phyloP scores from a whole-genome alignment of 1,140 invertebrate species.

The Potamilus streckersoni region DNA sequence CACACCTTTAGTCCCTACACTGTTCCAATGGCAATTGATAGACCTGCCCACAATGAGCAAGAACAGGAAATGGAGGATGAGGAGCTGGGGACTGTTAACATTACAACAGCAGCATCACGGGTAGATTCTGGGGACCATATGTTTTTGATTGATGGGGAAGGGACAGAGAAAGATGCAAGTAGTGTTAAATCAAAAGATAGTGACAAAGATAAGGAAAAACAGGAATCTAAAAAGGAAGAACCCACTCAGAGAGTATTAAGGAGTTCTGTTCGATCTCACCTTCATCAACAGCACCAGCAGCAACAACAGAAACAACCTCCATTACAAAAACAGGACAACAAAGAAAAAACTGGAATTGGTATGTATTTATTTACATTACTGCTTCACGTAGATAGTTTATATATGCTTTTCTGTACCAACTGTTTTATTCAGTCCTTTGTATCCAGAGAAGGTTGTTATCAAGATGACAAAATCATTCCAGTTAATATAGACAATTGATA shows the following conservation, averaged over 20 bases:
- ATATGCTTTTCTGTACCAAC: too few relatives aligned
- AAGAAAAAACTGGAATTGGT: slow-evolving; percentile 9
- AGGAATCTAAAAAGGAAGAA: slow-evolving; percentile 45
- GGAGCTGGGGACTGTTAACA: not conserved
- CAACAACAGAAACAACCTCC: slow-evolving; percentile 42
- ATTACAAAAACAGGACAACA: slow-evolving; percentile 13
- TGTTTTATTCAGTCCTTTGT: too few relatives aligned
- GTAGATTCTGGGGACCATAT: slow-evolving; percentile 20
- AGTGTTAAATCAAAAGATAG: slow-evolving; percentile 9
- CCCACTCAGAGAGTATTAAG: slow-evolving; percentile 43
- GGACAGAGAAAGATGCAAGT: slow-evolving; percentile 13
- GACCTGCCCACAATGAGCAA: slow-evolving; percentile 9
- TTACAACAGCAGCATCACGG: not conserved
- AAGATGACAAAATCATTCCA: too few relatives aligned
- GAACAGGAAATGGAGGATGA: slow-evolving; percentile 17
- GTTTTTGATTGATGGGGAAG: slow-evolving; percentile 19
- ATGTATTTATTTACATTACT: too few relatives aligned
- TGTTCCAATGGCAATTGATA: slow-evolving; percentile 12
- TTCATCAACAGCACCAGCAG: slow-evolving; percentile 35
- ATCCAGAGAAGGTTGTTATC: too few relatives aligned
- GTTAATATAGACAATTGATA: too few relatives aligned
- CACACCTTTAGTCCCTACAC: slow-evolving; percentile 1
- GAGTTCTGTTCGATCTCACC: slow-evolving; percentile 58
- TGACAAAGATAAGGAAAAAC: slow-evolving; percentile 63
- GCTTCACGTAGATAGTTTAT: too few relatives aligned